Evolutionary conservation across 2,113 vertebrate genomes (phyloP), one percentile per base, ranked within the genome.

Genomic region (Pterocles burchelli): DNA sequence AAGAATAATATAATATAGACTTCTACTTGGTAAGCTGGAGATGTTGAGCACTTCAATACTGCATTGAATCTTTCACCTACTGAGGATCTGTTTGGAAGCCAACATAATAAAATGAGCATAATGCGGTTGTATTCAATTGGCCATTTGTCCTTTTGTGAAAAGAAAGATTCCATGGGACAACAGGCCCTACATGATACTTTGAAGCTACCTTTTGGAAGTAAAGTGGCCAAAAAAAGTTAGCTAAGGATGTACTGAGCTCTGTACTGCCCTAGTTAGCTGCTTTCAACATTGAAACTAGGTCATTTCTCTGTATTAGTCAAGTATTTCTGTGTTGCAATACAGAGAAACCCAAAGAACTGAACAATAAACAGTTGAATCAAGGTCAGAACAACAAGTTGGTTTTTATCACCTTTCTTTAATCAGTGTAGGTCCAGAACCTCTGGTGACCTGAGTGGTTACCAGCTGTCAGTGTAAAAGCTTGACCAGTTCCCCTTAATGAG

Each of bases 21-120:
- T 90, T 88, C 73, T 72, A 16, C 63, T 92, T 92, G 95, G 75
- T 91, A 82, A 89, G 62, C 92, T 94, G 74, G 71, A 93, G 83
- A 6, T 75, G 68, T 59, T 67, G 92, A 87, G 48, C 46, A 28
- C 86, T 92, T 90, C 89, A 88, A 63, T 59, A 24, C 14, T 14
- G 4, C 20, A 17, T 20, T 78, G 83, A 84, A 80, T 80, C 48
- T 92, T 93, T 78, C 57, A 75, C 73, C 73, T 89, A 21, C 57
- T 49, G 70, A 76, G 67, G 55, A 52, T 57, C 70, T 73, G 41
- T 59, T 86, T 89, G 65, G 57, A 83, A 88, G 52, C 63, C 86
- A 79, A 22, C 28, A 43, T 21, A 75, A 83, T 18, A 36, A 93
- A 93, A 62, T 17, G 66, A 77, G 72, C 76, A 77, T 45, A 62